Evolutionary conservation across 2,888 invertebrate species (phyloP).

Genomic region (Alitta virens): DNA sequence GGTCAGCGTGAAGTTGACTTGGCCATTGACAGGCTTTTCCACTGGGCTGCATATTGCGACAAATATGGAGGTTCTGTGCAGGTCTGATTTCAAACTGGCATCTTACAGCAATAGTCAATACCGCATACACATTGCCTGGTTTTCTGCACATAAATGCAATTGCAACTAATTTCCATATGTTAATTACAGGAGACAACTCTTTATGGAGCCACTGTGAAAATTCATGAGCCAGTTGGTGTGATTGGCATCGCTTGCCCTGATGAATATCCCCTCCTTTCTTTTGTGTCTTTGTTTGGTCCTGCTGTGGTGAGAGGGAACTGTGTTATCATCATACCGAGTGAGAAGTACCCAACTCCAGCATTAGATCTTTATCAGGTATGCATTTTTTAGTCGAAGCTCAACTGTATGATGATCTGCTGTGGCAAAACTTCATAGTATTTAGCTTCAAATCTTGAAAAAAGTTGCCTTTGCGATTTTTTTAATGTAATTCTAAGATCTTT

Average conservation of each 20-base stretch:
- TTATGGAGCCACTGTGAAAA: conserved; percentile 55
- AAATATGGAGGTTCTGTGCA: conserved; percentile 57
- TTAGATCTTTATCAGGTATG: conserved; percentile 56
- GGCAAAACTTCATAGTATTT: no score
- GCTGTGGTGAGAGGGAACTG: conserved; percentile 57
- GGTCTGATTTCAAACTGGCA: conserved; percentile 42
- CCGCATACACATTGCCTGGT: no score
- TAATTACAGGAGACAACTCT: conserved; percentile 52
- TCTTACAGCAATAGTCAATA: no score
- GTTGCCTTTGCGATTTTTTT: no score
- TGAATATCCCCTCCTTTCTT: conserved; percentile 54
- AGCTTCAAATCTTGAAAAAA: no score
- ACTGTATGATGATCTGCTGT: neutral
- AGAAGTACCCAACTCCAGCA: conserved; percentile 53
- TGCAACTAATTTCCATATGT: no score
- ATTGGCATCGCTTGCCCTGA: conserved; percentile 58
- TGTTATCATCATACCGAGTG: conserved; percentile 56
- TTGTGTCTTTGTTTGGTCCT: conserved; percentile 57
- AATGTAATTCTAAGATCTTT: no score
- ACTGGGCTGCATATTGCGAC: conserved; percentile 58
- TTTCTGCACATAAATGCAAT: no score
- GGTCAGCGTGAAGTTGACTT: conserved; percentile 46
- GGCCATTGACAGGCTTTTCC: conserved; percentile 54
- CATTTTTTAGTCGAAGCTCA: neutral
- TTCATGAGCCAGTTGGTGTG: conserved; percentile 58